Conservation (phyloP, 30 jellyfish, hydroid and myxozoan genomes). For the Hydractinia echinata region DNA sequence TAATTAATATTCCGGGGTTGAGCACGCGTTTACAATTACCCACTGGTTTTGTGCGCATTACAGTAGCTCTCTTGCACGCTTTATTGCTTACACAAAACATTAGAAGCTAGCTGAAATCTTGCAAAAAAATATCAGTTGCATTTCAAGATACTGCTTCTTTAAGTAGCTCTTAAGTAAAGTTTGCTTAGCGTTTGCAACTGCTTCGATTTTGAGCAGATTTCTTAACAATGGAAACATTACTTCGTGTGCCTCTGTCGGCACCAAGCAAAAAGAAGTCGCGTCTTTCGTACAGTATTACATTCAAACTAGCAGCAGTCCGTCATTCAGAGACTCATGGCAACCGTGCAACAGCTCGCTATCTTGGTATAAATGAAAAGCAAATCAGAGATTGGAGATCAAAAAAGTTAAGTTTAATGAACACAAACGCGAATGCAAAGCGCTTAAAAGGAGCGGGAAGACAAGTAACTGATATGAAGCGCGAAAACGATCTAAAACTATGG, state of each 20-base stretch:
- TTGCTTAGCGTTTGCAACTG: no score
- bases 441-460: slow-evolving; percentile 92
- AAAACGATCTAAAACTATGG: slow-evolving; percentile 12
- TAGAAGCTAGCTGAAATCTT: slow-evolving; percentile 7
- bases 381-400: slow-evolving; percentile 92
- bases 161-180: no score
- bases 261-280: slow-evolving; percentile 55
- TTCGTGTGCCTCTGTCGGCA: background rate
- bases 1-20: no score
- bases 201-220: no score
- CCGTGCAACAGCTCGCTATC: slow-evolving; percentile 90
- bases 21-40: background rate
- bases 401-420: slow-evolving; percentile 68
- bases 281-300: slow-evolving; percentile 72
- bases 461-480: slow-evolving; percentile 18
- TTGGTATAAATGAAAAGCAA: slow-evolving; percentile 79
- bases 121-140: no score
- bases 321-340: slow-evolving; percentile 90
- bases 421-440: slow-evolving; percentile 86
- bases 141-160: no score
- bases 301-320: slow-evolving; percentile 78
- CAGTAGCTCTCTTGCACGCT: slow-evolving; percentile 16
- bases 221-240: background rate
- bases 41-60: slow-evolving; percentile 3
- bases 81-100: slow-evolving; percentile 9